Evolutionary conservation across 1,140 invertebrate species (phyloP).

Genomic region (Rhagoletis zephyria): DNA sequence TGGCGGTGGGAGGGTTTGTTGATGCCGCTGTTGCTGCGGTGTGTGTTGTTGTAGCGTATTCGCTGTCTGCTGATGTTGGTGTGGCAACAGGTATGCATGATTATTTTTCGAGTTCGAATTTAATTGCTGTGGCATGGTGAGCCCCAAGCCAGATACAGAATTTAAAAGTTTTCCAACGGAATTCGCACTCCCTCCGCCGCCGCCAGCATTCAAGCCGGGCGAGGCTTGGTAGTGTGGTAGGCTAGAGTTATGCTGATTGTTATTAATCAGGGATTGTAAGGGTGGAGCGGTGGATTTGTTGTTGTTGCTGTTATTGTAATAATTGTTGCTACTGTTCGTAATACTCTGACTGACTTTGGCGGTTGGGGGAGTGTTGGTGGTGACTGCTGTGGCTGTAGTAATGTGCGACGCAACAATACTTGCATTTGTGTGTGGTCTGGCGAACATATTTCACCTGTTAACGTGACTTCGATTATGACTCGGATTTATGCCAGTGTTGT

Average conservation of each 20-base stretch:
- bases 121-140: conserved; percentile 31
- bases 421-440: conserved; percentile 58
- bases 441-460: conserved; percentile 72
- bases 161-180: not conserved
- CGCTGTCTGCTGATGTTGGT: conserved; percentile 33
- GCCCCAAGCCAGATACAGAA: not conserved
- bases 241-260: not conserved
- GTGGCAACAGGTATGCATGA: conserved; percentile 54
- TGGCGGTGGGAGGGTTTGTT: conserved; percentile 57
- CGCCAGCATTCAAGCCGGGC: not conserved
- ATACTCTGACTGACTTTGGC: conserved; percentile 42
- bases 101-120: conserved; percentile 54
- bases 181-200: not conserved
- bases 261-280: conserved; percentile 12
- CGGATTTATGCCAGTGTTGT: conserved; percentile 66
- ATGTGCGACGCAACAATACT: conserved; percentile 58
- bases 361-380: conserved; percentile 51
- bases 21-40: conserved; percentile 56
- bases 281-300: conserved; percentile 57
- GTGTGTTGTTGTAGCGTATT: conserved; percentile 53
- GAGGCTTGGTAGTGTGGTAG: not conserved
- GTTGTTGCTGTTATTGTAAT: conserved; percentile 55
- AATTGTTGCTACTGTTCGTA: conserved; percentile 53
- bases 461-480: conserved; percentile 72
- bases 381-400: conserved; percentile 14